These are phyloP conservation scores for Ibidorhyncha struthersii DNA, from an alignment of 2,113 vertebrate species.

Conservation along the genomic window DNA sequence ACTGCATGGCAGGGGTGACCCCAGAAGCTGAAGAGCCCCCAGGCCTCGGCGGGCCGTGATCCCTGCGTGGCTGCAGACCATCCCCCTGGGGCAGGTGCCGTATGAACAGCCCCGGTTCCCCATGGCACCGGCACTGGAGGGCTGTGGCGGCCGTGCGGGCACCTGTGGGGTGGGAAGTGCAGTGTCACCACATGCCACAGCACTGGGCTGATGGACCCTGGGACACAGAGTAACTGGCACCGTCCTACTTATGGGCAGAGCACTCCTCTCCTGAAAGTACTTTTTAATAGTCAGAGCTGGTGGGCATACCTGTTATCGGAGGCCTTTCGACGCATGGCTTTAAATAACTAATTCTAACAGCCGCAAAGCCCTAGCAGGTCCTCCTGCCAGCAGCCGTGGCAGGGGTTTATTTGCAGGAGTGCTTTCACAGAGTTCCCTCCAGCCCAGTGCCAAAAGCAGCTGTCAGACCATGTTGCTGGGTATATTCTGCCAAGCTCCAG, in stretches of 20 bases:
- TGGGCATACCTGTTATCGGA: not conserved
- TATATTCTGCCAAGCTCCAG: not conserved
- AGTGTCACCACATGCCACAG: not conserved
- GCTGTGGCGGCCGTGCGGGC: fast-evolving
- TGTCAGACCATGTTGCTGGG: not conserved
- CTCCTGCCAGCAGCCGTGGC: not conserved
- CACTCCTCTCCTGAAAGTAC: not conserved
- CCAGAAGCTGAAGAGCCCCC: not conserved
- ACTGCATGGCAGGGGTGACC: no score
- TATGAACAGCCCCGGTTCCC: not conserved
- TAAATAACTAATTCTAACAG: not conserved
- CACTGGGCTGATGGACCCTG: not conserved
- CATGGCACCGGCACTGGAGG: fast-evolving
- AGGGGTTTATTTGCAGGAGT: not conserved
- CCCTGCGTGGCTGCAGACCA: not conserved
- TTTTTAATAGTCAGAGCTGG: not conserved
- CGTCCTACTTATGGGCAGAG: fast-evolving
- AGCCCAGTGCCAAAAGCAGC: not conserved
- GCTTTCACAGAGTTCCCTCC: not conserved
- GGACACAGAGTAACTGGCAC: not conserved
- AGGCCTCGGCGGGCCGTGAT: no score
- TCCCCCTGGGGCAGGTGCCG: fast-evolving
- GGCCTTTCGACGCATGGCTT: not conserved
- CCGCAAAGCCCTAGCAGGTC: not conserved
- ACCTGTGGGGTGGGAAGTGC: not conserved